phyloP scores from a whole-genome alignment of 1,140 invertebrate genomes.

The Physella acuta region DNA sequence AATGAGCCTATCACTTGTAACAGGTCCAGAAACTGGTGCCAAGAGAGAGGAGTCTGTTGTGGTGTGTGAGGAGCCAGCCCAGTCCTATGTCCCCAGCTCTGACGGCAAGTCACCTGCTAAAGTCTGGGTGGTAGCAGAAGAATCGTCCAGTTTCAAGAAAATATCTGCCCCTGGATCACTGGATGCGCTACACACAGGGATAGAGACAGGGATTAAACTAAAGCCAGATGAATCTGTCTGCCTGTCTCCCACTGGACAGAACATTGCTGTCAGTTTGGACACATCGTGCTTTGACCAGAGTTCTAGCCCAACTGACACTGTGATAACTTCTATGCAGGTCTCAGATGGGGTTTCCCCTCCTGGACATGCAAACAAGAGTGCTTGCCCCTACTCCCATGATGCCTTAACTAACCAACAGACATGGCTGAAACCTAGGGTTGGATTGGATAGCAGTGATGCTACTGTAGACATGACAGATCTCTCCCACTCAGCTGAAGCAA shows the following conservation, averaged over 20 bases:
- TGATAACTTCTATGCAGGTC: too few species aligned
- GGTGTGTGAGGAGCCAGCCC: too few species aligned
- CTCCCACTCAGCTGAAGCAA: background rate
- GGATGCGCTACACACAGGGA: conserved; percentile 19
- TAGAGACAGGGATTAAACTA: background rate
- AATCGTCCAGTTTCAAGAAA: conserved; percentile 19
- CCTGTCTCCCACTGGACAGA: conserved; percentile 1
- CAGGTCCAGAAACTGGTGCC: too few species aligned
- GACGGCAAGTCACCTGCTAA: background rate
- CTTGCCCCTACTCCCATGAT: too few species aligned
- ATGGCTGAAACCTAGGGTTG: too few species aligned
- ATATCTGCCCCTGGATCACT: too few species aligned
- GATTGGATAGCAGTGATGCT: background rate
- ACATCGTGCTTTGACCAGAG: conserved; percentile 7
- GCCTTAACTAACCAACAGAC: too few species aligned
- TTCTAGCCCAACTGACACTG: too few species aligned
- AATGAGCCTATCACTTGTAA: too few species aligned
- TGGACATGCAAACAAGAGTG: background rate
- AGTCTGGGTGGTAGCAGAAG: conserved; percentile 12
- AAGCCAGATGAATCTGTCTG: background rate
- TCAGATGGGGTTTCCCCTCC: background rate
- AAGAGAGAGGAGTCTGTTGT: too few species aligned
- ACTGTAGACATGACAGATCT: background rate
- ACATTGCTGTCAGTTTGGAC: conserved; percentile 20
- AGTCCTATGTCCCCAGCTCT: too few species aligned